Evolutionary conservation across 1,140 invertebrate genomes (phyloP).

Genomic region (Idris sp.): DNA sequence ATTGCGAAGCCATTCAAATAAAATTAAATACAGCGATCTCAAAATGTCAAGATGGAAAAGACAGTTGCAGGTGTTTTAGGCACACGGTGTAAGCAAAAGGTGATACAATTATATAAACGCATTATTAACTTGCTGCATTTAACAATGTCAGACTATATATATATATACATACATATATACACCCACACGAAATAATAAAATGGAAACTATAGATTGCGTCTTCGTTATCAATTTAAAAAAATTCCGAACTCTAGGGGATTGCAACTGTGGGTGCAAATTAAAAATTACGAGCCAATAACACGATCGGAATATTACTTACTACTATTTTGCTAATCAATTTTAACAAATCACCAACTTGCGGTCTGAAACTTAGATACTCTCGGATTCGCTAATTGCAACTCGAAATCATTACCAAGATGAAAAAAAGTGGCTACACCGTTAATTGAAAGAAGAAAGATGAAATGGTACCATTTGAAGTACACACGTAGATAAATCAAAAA

Average conservation of each 20-base stretch:
- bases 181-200: too few relatives aligned
- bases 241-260: neutral
- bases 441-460: too few relatives aligned
- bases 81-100: slow-evolving; percentile 8
- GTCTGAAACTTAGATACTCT: slow-evolving; percentile 6
- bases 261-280: neutral
- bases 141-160: neutral
- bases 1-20: slow-evolving; percentile 17
- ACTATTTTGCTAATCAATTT: slow-evolving; percentile 31
- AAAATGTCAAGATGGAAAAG: slow-evolving; percentile 31
- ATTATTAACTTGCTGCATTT: neutral
- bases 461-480: too few relatives aligned
- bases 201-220: too few relatives aligned
- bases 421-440: slow-evolving; percentile 8
- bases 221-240: slow-evolving; percentile 24
- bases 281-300: slow-evolving; percentile 20
- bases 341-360: slow-evolving; percentile 23
- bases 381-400: slow-evolving; percentile 18
- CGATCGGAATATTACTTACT: slow-evolving; percentile 17
- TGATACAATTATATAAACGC: slow-evolving; percentile 20
- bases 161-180: too few relatives aligned
- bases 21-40: slow-evolving; percentile 26
- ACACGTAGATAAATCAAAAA: too few relatives aligned
- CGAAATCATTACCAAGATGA: slow-evolving; percentile 21
- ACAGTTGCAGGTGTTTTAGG: slow-evolving; percentile 3